Percentiles rank a stretch among this genome's conserved stretches.
Evolutionary conservation across 2,888 invertebrate species (phyloP).

Genomic region (Seladonia tumulorum): DNA sequence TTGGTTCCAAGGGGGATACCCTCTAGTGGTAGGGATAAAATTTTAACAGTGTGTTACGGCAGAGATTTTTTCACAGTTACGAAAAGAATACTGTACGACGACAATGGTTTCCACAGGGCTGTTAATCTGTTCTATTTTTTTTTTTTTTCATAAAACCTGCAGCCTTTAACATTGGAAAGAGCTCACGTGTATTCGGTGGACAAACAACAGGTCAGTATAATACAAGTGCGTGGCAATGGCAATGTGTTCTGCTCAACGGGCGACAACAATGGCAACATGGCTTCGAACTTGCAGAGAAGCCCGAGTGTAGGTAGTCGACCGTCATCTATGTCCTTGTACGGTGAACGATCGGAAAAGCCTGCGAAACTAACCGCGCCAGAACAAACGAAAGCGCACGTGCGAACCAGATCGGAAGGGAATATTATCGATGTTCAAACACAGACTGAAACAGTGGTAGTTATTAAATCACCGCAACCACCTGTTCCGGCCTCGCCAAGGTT

Average conservation of each 20-base stretch:
- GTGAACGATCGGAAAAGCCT: constrained; percentile 77
- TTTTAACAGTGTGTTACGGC: too few species aligned
- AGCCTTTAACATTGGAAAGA: constrained; percentile 86
- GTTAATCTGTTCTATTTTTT: constrained; percentile 19
- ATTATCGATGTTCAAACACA: constrained; percentile 86
- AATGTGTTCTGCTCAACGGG: constrained; percentile 55
- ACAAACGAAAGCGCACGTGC: constrained; percentile 77
- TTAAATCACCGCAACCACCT: constrained; percentile 77
- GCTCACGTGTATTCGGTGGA: constrained; percentile 90
- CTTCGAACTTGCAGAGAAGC: constrained; percentile 83
- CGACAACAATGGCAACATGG: constrained; percentile 80
- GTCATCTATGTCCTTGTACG: constrained; percentile 80
- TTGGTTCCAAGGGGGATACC: too few species aligned
- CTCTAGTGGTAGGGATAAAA: too few species aligned
- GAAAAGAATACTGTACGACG: neutral
- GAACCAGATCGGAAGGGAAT: constrained; percentile 87
- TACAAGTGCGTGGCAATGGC: constrained; percentile 85
- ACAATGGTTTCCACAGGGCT: neutral
- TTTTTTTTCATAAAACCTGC: constrained; percentile 62
- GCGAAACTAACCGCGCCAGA: constrained; percentile 77
- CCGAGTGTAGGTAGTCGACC: constrained; percentile 83
- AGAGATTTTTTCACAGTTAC: neutral
- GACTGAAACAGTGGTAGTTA: constrained; percentile 77
- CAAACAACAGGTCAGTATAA: constrained; percentile 90
- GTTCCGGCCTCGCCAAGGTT: constrained; percentile 81